Evolutionary conservation across 2,113 vertebrate species (phyloP).

Genomic region (Entomyzon cyanotis): DNA sequence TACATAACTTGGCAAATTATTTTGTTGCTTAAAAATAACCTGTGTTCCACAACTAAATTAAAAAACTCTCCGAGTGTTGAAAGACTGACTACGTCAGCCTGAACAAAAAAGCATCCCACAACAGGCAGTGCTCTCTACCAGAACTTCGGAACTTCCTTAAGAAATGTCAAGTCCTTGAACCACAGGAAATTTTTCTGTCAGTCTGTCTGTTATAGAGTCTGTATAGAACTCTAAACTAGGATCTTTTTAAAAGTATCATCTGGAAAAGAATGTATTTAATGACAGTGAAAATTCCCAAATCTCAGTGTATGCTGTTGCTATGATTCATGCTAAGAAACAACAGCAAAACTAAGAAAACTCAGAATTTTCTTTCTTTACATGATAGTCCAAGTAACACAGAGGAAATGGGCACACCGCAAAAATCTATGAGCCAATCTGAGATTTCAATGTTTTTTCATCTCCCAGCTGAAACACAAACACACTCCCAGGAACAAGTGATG

Average conservation of each 20-base stretch:
- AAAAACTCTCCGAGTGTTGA: neutral
- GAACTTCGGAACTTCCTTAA: neutral
- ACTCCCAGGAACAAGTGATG: neutral
- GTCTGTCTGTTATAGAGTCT: neutral
- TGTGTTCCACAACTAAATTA: neutral
- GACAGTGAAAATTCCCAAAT: neutral
- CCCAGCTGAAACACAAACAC: neutral
- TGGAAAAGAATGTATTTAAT: neutral
- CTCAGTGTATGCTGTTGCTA: neutral
- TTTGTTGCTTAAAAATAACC: neutral
- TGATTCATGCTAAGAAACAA: neutral
- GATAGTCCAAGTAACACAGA: neutral
- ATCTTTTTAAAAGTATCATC: neutral
- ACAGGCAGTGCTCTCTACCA: neutral
- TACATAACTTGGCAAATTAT: neutral
- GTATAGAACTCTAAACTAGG: neutral
- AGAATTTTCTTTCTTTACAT: neutral
- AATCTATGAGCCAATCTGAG: neutral
- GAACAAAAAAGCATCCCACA: neutral
- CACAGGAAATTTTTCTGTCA: neutral
- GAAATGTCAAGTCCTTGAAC: neutral
- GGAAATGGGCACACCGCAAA: neutral
- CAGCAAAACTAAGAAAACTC: neutral
- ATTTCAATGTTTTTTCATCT: neutral
- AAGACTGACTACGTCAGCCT: neutral